Evolutionary conservation across 2,113 vertebrate species (phyloP).

Genomic region (Panthera uncia): DNA sequence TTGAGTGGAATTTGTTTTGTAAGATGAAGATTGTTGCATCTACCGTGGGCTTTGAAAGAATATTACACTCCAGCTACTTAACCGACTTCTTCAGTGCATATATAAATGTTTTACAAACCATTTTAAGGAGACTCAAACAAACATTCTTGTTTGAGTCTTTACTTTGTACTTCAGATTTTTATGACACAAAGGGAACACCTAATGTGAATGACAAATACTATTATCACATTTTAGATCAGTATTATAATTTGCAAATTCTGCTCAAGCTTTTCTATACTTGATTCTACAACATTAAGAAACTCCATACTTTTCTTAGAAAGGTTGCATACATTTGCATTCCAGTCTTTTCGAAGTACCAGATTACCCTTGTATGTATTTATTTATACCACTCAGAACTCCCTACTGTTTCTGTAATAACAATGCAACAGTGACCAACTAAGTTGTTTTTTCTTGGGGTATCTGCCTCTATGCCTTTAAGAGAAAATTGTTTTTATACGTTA

Average conservation of each 20-base stretch:
- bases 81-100: not conserved
- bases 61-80: not conserved
- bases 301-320: not conserved
- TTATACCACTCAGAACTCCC: not conserved
- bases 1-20: conserved; percentile 29
- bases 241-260: not conserved
- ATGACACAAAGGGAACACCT: not conserved
- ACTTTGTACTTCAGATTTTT: not conserved
- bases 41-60: conserved; percentile 7
- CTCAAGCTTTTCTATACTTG: not conserved
- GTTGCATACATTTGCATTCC: not conserved
- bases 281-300: not conserved
- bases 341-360: not conserved
- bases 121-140: not conserved
- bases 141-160: not conserved
- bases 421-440: not conserved
- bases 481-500: not conserved
- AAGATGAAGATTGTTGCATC: conserved; percentile 2
- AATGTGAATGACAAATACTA: not conserved
- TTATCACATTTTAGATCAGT: not conserved
- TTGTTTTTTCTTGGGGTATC: not conserved
- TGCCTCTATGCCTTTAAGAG: not conserved
- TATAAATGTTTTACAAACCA: conserved; percentile 16
- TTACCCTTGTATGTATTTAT: not conserved
- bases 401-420: not conserved